Percentiles rank a stretch among this genome's conserved stretches.
Evolutionary conservation across 2,113 vertebrate genomes (phyloP).

Genomic region (Elephas maximus): DNA sequence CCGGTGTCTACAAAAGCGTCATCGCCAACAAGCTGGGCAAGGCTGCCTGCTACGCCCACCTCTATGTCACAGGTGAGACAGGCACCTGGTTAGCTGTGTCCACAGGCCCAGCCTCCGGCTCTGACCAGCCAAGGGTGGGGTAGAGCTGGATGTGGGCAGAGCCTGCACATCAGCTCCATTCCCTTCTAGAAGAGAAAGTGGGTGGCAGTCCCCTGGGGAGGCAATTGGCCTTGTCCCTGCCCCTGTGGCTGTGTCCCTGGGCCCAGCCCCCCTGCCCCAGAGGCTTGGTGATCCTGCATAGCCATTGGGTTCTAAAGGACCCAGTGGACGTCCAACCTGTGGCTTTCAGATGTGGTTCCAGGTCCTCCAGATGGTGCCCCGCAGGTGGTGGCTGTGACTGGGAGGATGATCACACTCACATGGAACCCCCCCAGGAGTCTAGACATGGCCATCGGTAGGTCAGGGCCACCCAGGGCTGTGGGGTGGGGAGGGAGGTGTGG

Average conservation of each 20-base stretch:
- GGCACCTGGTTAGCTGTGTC: neutral
- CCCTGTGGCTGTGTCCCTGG: neutral
- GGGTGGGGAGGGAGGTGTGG: fast-evolving
- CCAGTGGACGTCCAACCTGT: neutral
- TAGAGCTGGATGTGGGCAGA: neutral
- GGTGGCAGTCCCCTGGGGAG: neutral
- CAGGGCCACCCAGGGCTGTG: neutral
- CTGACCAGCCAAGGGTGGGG: neutral
- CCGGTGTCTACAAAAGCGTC: constrained; percentile 98
- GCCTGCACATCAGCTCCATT: neutral
- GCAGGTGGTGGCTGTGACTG: constrained; percentile 92
- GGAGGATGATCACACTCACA: constrained; percentile 93
- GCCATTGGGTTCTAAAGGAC: neutral
- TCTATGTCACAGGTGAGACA: constrained; percentile 96
- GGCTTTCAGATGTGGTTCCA: constrained; percentile 95
- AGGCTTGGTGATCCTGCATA: neutral
- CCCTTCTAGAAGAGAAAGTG: neutral
- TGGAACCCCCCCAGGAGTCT: constrained; percentile 97
- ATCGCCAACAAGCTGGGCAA: constrained; percentile 99
- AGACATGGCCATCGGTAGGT: constrained; percentile 96
- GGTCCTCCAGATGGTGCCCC: constrained; percentile 96
- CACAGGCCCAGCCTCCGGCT: neutral
- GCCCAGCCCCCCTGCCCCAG: neutral
- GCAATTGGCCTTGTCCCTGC: neutral
- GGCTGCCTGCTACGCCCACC: constrained; percentile 97